Percentiles rank a stretch among this genome's conserved stretches.
These are phyloP conservation scores for Aviceda subcristata DNA, from an alignment of 2,113 vertebrate genomes.

Conservation along the genomic window DNA sequence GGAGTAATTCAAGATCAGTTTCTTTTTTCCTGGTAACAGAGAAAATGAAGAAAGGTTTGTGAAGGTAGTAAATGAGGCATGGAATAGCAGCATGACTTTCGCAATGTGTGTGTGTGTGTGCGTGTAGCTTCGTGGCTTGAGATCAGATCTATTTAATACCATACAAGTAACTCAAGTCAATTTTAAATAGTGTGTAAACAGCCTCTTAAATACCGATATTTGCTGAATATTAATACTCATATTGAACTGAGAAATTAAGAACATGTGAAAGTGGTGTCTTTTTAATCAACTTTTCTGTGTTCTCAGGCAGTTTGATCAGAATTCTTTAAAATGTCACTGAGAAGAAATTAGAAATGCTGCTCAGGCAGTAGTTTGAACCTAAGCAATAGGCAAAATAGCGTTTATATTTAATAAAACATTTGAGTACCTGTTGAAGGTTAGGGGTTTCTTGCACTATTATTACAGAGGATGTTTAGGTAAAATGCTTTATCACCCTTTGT, in stretches of 20 bases:
- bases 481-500: not conserved
- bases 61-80: not conserved
- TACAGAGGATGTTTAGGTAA: not conserved
- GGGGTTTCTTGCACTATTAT: not conserved
- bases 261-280: not conserved
- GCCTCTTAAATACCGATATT: not conserved
- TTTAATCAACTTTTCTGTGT: not conserved
- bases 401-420: not conserved
- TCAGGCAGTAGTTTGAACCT: not conserved
- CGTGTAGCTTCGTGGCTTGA: not conserved
- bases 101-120: not conserved
- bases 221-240: not conserved
- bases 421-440: not conserved
- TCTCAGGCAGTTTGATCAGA: not conserved
- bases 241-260: not conserved
- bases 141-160: not conserved
- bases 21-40: not conserved
- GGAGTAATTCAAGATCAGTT: not conserved
- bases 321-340: not conserved
- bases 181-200: not conserved
- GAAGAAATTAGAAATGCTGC: not conserved
- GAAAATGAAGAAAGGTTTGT: not conserved
- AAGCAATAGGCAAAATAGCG: not conserved
- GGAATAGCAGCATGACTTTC: not conserved
- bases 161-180: not conserved